Percentiles rank a stretch among this genome's conserved stretches.
Evolutionary conservation across 2,888 invertebrate species (phyloP).

Genomic region (Embidobia sp.): DNA sequence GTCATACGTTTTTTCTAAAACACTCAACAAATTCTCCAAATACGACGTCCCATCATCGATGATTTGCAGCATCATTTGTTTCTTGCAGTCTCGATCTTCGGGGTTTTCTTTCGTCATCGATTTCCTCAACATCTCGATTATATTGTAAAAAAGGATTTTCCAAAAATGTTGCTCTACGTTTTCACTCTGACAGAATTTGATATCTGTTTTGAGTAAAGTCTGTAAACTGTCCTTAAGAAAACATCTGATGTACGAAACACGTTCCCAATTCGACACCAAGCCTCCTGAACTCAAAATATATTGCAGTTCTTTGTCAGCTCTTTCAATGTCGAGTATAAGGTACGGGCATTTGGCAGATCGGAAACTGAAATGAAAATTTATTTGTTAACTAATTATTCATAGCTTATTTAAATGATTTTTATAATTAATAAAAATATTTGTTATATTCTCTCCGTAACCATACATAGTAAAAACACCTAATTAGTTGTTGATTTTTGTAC

Average conservation of each 20-base stretch:
- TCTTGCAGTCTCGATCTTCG: slow-evolving; percentile 85
- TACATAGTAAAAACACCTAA: too few relatives aligned
- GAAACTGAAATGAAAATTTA: slow-evolving; percentile 80
- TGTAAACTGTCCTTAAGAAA: slow-evolving; percentile 87
- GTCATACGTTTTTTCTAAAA: slow-evolving; percentile 89
- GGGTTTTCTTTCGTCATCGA: slow-evolving; percentile 84
- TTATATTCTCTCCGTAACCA: too few relatives aligned
- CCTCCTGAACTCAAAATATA: slow-evolving; percentile 85
- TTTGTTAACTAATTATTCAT: too few relatives aligned
- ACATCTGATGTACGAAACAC: slow-evolving; percentile 85
- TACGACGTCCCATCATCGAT: slow-evolving; percentile 91
- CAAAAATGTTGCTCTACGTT: slow-evolving; percentile 95
- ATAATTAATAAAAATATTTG: too few relatives aligned
- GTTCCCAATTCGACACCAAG: slow-evolving; percentile 86
- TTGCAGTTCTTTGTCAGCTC: slow-evolving; percentile 87
- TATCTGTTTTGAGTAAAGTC: slow-evolving; percentile 87
- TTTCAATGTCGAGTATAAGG: slow-evolving; percentile 86
- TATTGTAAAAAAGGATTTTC: slow-evolving; percentile 94
- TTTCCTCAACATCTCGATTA: slow-evolving; percentile 91
- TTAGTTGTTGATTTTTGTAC: too few relatives aligned
- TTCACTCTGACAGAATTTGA: slow-evolving; percentile 92
- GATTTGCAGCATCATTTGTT: slow-evolving; percentile 85
- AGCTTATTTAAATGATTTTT: too few relatives aligned
- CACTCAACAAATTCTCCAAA: slow-evolving; percentile 88
- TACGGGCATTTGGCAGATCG: slow-evolving; percentile 85